Evolutionary conservation across 2,888 invertebrate genomes (phyloP), one percentile per base, ranked within the genome.

Genomic region (Drosophila mimica): DNA sequence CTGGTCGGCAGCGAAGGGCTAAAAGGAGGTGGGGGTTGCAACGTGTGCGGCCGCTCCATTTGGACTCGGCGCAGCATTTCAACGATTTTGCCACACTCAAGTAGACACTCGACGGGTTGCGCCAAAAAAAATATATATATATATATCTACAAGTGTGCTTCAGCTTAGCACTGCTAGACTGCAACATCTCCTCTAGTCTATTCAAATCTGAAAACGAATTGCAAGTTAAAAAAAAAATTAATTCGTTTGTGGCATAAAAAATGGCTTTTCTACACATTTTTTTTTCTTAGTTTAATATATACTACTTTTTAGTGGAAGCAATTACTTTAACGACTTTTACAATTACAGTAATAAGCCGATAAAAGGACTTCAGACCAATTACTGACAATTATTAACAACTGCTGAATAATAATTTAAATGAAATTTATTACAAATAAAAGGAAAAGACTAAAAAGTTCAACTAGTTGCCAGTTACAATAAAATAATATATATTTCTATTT

Each of bases 51-150:
- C 56, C 51, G 30, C 43, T 17, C 46, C 43, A 52, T 56, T 79
- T 58, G 67, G 62, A 67, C 79, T 49, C 56, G 76, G 67, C 54
- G 48, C 71, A 62, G 86, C 68, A 80, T 78, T 78, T 85, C 77
- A 73, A 82, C 73, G 69, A 72, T 86, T 80, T 81, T 71, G 70
- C 77, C 40, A 79, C 78, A 74, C 76, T 87, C 79, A 72, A 76
- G 79, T 76, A 74, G 79, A 81, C 76, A 74, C 84, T 84, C 70
- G 65, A 74, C 69, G 72, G 76, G 64, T 62, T 64, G 60, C 57
- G 53, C 58, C 49, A 72, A 61, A 71, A 74, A 53, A 70, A 76
- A 54, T 28, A 25, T 2, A 25, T 25, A 25, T 25, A 25, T 25
- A 25, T 25, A 25, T 25, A 2, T 25, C 2, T 25, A 25, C 52